Evolutionary conservation across 2,888 invertebrate genomes (phyloP), one percentile per base, ranked within the genome.

Genomic region (Yponomeuta plumbellus): DNA sequence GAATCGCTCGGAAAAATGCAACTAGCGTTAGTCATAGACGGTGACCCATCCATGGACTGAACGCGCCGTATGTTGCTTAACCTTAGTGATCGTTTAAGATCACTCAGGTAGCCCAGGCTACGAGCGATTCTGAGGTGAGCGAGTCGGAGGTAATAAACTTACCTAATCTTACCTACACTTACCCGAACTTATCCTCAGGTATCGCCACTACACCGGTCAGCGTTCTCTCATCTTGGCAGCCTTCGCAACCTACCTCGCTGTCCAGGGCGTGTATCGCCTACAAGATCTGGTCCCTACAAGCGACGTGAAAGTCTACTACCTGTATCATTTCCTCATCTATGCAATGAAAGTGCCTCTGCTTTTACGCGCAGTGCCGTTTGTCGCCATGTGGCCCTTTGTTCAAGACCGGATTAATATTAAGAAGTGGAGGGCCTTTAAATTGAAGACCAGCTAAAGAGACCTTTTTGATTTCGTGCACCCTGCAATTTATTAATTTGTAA

Each of bases 161-260:
- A 22, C 13, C 17, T 20, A 20, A 11, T 21, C n/a, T n/a, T n/a
- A n/a, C n/a, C 11, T 17, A 20, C 13, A 66, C 39, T 52, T n/a
- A 65, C 23, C 21, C 59, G 63, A 20, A 68, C 68, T 71, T 57
- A 65, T 56, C 82, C 84, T 0, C 87, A 90, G 90, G 52, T 89
- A 85, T 72, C 87, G 90, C 0, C 86, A 89, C 69, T 75, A 88
- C 72, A 83, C 88, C 0, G 78, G 77, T 64, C 73, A 80, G 11
- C 75, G 88, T 0, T 88, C 88, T 0, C 34, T 86, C 0, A 44
- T 83, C 0, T 71, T 88, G 67, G 79, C 86, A 0, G 68, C 74
- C 0, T 72, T 84, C 40, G 22, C 73, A 0, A 80, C 81, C 0
- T 68, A 59, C 0, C 1, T 76, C 0, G 66, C 77, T 0, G 22